Evolutionary conservation across 2,888 invertebrate genomes (phyloP).

Genomic region (Portevinia maculata): DNA sequence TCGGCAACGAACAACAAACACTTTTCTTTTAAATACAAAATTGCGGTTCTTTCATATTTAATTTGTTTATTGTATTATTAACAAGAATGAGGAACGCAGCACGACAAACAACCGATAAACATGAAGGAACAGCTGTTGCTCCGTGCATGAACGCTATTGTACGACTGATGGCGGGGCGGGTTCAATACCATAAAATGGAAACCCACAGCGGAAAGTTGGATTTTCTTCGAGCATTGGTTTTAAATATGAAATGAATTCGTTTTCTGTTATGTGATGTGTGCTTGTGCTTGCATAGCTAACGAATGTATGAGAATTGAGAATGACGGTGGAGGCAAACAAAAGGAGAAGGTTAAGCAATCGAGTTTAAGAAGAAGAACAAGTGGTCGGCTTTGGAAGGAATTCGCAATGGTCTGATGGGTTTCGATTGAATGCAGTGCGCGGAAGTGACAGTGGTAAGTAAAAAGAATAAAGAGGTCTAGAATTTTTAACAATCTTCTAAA

Average conservation of each 20-base stretch:
- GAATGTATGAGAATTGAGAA: neutral
- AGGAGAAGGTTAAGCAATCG: conserved; percentile 11
- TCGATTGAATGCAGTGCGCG: conserved; percentile 22
- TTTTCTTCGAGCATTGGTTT: conserved; percentile 49
- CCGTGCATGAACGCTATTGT: conserved; percentile 55
- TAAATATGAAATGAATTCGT: conserved; percentile 45
- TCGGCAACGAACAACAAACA: conserved; percentile 26
- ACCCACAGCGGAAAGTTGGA: conserved; percentile 65
- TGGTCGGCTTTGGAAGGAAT: conserved; percentile 10
- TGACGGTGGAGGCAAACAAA: conserved; percentile 5
- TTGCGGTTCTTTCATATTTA: conserved; percentile 53
- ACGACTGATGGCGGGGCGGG: conserved; percentile 56
- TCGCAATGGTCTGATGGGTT: conserved; percentile 39
- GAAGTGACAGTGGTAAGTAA: neutral
- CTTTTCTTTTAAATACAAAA: conserved; percentile 34
- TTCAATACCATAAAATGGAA: conserved; percentile 56
- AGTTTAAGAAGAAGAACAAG: conserved; percentile 41
- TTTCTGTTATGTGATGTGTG: conserved; percentile 36
- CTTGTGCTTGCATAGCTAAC: neutral
- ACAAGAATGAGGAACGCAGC: conserved; percentile 2
- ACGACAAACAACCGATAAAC: conserved; percentile 9
- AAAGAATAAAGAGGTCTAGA: no score
- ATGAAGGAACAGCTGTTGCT: conserved; percentile 52
- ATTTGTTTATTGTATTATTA: conserved; percentile 46
- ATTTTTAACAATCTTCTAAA: no score